Percentiles rank a stretch among this genome's conserved stretches.
These are phyloP conservation scores for Ophiodon elongatus DNA, from an alignment of 2,113 vertebrate species.

Conservation along the genomic window DNA sequence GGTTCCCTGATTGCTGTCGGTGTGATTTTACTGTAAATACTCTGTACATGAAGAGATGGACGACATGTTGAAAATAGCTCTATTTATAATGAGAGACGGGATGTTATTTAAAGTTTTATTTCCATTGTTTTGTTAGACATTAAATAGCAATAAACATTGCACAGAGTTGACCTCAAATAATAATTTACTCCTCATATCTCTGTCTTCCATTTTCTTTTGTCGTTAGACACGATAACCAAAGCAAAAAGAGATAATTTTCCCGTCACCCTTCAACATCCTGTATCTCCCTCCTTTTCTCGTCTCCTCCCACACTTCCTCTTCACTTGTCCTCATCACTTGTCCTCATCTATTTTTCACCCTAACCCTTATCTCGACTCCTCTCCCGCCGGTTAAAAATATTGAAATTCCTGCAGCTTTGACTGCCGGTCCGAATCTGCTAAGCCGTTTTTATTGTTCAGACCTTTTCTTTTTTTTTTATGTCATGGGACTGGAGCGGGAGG, in stretches of 20 bases:
- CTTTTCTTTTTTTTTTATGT: slow-evolving; percentile 11
- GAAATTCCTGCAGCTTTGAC: slow-evolving; percentile 73
- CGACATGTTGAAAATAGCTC: slow-evolving; percentile 30
- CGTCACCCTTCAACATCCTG: slow-evolving; percentile 5
- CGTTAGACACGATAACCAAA: slow-evolving; percentile 19
- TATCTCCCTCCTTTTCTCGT: slow-evolving; percentile 8
- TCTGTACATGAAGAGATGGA: slow-evolving; percentile 47
- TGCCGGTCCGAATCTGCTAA: slow-evolving; percentile 41
- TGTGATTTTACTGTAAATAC: slow-evolving; percentile 66
- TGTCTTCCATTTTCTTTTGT: slow-evolving; percentile 18
- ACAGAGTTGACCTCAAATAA: slow-evolving; percentile 68
- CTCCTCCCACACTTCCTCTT: slow-evolving; percentile 4
- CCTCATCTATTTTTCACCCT: slow-evolving; percentile 1
- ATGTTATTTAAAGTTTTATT: slow-evolving; percentile 42
- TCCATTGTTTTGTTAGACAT: slow-evolving; percentile 59
- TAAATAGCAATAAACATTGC: slow-evolving; percentile 76
- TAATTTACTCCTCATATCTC: slow-evolving; percentile 31
- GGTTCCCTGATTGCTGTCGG: slow-evolving; percentile 57
- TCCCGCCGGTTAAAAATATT: slow-evolving; percentile 64
- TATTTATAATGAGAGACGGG: slow-evolving; percentile 54
- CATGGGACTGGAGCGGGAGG: slow-evolving; percentile 28
- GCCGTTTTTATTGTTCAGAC: slow-evolving; percentile 66
- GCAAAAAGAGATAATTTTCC: not conserved
- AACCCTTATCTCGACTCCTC: slow-evolving; percentile 34
- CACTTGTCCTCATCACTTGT: slow-evolving; percentile 16